Conservation (phyloP, 35 echinoderm and acorn worm genomes). For the Chiridota heheva region DNA sequence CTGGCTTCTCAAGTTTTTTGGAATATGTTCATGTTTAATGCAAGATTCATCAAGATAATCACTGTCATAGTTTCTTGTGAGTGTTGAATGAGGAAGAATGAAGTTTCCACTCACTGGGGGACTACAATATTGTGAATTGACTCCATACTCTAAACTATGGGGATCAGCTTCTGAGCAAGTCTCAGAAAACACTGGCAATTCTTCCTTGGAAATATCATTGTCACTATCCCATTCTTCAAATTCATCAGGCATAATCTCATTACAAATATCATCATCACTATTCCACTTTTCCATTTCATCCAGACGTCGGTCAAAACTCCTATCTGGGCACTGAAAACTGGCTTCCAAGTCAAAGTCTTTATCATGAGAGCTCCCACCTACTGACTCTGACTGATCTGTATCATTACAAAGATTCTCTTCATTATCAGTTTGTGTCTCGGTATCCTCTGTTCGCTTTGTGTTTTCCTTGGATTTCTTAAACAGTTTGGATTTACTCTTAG, state of each 20-base stretch:
- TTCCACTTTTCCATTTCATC: slow-evolving; percentile 79
- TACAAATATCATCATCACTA: slow-evolving; percentile 86
- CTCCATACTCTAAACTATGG: slow-evolving; percentile 35
- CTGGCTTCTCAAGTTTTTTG: slow-evolving; percentile 58
- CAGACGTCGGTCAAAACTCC: slow-evolving; percentile 66
- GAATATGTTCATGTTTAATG: background rate
- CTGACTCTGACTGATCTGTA: slow-evolving; percentile 22
- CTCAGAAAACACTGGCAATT: slow-evolving; percentile 70
- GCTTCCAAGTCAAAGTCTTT: no score
- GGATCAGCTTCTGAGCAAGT: slow-evolving; percentile 56
- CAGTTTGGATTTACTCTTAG: slow-evolving; percentile 44
- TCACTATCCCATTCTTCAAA: slow-evolving; percentile 92
- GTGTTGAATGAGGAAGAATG: no score
- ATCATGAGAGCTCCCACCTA: background rate
- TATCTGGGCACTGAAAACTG: slow-evolving; percentile 38
- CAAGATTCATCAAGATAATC: slow-evolving; percentile 11
- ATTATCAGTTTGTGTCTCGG: slow-evolving; percentile 41
- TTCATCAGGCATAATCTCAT: slow-evolving; percentile 91
- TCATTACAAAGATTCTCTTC: slow-evolving; percentile 43
- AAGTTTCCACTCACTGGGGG: no score
- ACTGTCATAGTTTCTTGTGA: no score
- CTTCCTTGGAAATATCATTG: slow-evolving; percentile 79
- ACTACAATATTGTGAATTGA: background rate
- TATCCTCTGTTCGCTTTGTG: slow-evolving; percentile 43
- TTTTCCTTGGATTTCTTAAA: slow-evolving; percentile 50